Percentiles rank a stretch among this genome's conserved stretches.
Conservation (phyloP, 2,113 vertebrate genomes). For the Notiomystis cincta region DNA sequence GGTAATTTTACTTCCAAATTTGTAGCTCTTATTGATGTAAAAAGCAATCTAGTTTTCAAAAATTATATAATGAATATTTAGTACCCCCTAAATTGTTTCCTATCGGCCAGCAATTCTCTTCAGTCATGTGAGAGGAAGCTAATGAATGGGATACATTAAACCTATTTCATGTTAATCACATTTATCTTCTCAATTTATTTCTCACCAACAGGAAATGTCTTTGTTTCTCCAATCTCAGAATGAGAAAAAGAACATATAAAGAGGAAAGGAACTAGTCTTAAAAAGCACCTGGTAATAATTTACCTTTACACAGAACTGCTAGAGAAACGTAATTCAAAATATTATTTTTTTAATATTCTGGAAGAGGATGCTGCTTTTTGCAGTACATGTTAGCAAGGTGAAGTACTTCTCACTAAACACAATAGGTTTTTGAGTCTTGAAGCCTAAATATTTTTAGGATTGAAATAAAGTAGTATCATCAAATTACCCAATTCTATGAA, state of each 20-base stretch:
- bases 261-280: background rate
- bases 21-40: background rate
- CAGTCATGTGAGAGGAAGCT: background rate
- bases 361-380: background rate
- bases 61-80: background rate
- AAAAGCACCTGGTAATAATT: background rate
- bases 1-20: background rate
- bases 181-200: background rate
- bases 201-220: background rate
- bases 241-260: background rate
- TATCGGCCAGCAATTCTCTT: background rate
- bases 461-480: background rate
- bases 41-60: background rate
- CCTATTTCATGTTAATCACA: background rate
- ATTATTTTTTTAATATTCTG: background rate
- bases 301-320: background rate
- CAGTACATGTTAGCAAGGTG: background rate
- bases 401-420: background rate
- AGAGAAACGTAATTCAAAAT: background rate
- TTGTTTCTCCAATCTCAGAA: background rate
- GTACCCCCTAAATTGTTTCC: background rate
- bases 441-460: background rate
- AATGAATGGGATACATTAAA: background rate
- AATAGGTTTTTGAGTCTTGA: background rate
- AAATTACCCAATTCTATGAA: background rate